phyloP scores from a whole-genome alignment of 2,888 invertebrate species.

The Hipparchia semele region DNA sequence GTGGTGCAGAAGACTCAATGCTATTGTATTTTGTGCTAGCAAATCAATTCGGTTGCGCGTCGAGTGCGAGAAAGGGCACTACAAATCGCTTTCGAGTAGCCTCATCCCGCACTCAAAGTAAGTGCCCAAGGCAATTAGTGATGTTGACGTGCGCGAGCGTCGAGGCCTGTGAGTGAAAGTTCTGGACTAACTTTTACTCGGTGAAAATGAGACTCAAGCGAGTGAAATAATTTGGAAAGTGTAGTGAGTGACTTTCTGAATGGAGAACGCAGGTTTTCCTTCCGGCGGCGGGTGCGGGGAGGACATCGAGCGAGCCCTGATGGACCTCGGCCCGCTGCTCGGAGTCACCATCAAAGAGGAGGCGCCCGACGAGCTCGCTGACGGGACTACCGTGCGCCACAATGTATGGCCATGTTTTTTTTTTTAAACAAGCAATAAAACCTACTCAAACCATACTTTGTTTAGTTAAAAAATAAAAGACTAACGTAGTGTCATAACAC shows the following conservation, averaged over 20 bases:
- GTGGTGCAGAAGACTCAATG: constrained; percentile 11
- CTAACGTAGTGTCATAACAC: no score
- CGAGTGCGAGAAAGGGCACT: constrained; percentile 5
- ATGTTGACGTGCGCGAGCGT: constrained; percentile 70
- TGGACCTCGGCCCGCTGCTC: constrained; percentile 74
- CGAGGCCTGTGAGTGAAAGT: constrained; percentile 70
- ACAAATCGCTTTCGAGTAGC: constrained; percentile 47
- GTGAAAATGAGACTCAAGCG: constrained; percentile 58
- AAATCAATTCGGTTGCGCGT: constrained; percentile 2
- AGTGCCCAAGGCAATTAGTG: constrained; percentile 57
- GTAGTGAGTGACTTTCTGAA: constrained; percentile 40
- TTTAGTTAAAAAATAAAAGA: background rate
- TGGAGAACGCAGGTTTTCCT: constrained; percentile 73
- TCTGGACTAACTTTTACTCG: constrained; percentile 46
- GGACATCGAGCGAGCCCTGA: constrained; percentile 76
- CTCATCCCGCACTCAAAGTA: constrained; percentile 54
- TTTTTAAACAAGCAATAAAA: background rate
- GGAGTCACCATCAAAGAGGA: constrained; percentile 79
- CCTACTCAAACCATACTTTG: background rate
- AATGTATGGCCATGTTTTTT: constrained; percentile 54
- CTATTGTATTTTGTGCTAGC: constrained; percentile 8
- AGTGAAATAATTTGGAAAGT: constrained; percentile 50
- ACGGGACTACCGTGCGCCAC: constrained; percentile 46
- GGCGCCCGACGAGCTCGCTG: constrained; percentile 64
- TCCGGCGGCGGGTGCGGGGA: constrained; percentile 71